Evolutionary conservation across 2,113 vertebrate genomes (phyloP).

Genomic region (Callithrix jacchus): DNA sequence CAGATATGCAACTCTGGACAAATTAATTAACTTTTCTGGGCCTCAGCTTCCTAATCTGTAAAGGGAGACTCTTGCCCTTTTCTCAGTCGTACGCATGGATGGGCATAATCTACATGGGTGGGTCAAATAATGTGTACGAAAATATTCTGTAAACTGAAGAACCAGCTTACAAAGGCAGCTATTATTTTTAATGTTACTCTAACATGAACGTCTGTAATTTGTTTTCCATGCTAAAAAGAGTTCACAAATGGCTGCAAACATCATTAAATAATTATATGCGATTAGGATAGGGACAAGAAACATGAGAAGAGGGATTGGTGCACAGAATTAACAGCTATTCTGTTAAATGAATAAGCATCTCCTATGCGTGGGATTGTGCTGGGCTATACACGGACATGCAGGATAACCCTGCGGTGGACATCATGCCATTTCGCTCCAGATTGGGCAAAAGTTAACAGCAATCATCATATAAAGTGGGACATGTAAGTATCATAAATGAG

Average conservation of each 20-base stretch:
- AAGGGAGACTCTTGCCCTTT: background rate
- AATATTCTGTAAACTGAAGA: background rate
- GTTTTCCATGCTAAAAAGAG: background rate
- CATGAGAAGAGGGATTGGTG: background rate
- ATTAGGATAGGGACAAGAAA: background rate
- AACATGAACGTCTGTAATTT: background rate
- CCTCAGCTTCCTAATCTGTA: background rate
- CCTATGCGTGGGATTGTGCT: background rate
- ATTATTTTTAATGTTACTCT: background rate
- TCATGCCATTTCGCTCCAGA: accelerated
- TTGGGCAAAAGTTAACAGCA: background rate
- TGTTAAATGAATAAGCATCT: background rate
- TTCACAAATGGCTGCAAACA: background rate
- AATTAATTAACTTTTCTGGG: background rate
- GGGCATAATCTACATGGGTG: background rate
- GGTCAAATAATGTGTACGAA: background rate
- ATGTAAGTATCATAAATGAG: background rate
- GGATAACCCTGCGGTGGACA: too few relatives aligned
- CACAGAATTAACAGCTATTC: background rate
- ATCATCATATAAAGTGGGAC: background rate
- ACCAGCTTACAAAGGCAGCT: background rate
- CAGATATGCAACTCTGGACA: background rate
- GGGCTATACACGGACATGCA: background rate
- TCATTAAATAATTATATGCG: background rate
- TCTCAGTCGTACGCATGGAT: background rate